Percentiles rank a stretch among this genome's conserved stretches.
Conservation (phyloP, 2,113 vertebrate species). For the Nothobranchius furzeri region DNA sequence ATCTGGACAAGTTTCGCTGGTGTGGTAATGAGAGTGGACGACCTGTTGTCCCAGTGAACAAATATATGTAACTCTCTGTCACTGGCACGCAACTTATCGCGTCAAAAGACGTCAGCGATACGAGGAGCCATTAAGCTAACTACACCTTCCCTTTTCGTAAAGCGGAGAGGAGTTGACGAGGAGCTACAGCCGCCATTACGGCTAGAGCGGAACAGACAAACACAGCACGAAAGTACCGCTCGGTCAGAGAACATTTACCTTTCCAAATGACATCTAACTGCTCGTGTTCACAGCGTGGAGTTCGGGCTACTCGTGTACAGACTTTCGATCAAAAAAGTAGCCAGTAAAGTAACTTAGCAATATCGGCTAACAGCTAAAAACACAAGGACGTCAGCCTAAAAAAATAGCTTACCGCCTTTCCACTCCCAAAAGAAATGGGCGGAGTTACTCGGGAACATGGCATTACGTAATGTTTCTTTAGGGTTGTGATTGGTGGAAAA, state of each 20-base stretch:
- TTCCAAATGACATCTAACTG: conserved; percentile 42
- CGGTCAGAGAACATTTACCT: conserved; percentile 62
- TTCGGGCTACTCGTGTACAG: conserved; percentile 37
- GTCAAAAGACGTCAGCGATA: conserved; percentile 85
- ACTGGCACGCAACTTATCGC: conserved; percentile 82
- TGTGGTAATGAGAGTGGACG: conserved; percentile 41
- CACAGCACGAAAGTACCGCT: conserved; percentile 20
- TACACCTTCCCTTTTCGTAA: conserved; percentile 78
- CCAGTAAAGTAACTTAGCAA: conserved; percentile 57
- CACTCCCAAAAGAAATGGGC: conserved; percentile 68
- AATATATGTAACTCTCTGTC: conserved; percentile 79
- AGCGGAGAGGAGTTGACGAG: conserved; percentile 68
- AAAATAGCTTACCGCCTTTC: conserved; percentile 68
- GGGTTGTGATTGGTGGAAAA: conserved; percentile 68
- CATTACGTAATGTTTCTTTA: conserved; percentile 59
- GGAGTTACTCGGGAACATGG: conserved; percentile 32
- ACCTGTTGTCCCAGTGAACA: conserved; percentile 70
- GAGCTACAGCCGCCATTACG: conserved; percentile 74
- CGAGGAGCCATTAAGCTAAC: conserved; percentile 80
- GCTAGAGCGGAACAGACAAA: conserved; percentile 42
- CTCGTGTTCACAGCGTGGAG: conserved; percentile 55
- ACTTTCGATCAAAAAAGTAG: conserved; percentile 29
- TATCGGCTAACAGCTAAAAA: conserved; percentile 67
- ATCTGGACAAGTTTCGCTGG: conserved; percentile 4
- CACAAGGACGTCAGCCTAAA: conserved; percentile 66